Conservation (phyloP, 2,888 invertebrate genomes). For the Orchestes rusci region DNA sequence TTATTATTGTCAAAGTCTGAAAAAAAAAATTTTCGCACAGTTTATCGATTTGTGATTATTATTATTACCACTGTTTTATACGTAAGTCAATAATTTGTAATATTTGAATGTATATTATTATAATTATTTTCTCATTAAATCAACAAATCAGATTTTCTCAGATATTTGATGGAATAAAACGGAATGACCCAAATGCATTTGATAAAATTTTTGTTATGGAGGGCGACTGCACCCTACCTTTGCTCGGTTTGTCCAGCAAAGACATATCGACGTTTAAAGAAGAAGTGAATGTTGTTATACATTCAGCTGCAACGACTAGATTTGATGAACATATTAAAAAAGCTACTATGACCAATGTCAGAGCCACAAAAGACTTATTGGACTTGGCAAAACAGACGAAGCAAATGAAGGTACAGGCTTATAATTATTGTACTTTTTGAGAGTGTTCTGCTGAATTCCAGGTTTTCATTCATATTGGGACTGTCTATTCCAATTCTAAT, state of each 20-base stretch:
- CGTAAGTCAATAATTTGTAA: no score
- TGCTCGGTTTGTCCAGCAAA: conserved; percentile 47
- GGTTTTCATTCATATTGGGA: conserved; percentile 33
- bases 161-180: conserved; percentile 49
- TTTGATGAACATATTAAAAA: conserved; percentile 64
- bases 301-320: conserved; percentile 66
- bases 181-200: conserved; percentile 46
- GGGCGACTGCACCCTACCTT: conserved; percentile 49
- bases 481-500: conserved; percentile 32
- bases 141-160: no score
- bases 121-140: no score
- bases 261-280: conserved; percentile 46
- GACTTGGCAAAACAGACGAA: conserved; percentile 47
- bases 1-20: no score
- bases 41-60: no score
- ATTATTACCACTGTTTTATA: no score
- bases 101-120: no score
- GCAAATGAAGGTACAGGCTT: conserved; percentile 52
- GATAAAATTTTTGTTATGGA: conserved; percentile 51
- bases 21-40: no score
- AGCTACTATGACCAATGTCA: conserved; percentile 61
- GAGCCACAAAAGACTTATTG: conserved; percentile 57
- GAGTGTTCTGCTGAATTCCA: conserved; percentile 15
- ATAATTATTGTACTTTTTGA: conserved; percentile 8
- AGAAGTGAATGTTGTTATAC: conserved; percentile 61